phyloP scores from a whole-genome alignment of 2,113 vertebrate species.

The Ciconia stormi region DNA sequence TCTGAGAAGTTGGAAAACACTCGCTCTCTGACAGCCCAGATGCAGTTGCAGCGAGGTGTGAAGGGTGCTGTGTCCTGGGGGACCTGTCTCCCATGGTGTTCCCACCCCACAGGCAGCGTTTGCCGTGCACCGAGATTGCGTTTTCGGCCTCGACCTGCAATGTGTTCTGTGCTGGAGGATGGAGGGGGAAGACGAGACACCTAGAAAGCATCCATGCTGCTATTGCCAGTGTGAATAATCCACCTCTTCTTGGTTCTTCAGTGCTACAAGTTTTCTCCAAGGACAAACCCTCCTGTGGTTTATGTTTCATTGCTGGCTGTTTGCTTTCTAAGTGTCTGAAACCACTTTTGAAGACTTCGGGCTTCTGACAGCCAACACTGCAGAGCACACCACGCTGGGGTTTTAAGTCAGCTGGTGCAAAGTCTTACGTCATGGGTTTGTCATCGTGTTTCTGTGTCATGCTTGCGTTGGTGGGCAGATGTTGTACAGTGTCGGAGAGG shows the following conservation, averaged over 20 bases:
- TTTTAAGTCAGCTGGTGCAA: background rate
- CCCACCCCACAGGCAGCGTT: background rate
- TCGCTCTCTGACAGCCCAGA: background rate
- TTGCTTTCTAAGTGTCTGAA: background rate
- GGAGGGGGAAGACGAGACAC: background rate
- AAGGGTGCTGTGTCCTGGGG: background rate
- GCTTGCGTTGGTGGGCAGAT: background rate
- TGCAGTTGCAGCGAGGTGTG: background rate
- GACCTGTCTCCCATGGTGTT: background rate
- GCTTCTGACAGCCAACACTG: background rate
- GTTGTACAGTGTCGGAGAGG: background rate
- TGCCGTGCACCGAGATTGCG: fast-evolving
- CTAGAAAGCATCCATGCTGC: background rate
- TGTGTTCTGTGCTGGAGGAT: background rate
- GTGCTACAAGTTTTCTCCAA: background rate
- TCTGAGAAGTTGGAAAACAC: background rate
- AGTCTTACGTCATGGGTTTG: background rate
- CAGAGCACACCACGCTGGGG: background rate
- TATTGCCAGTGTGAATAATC: background rate
- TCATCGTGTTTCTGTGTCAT: fast-evolving
- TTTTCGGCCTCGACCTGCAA: background rate
- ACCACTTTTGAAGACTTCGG: background rate
- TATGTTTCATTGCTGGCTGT: background rate
- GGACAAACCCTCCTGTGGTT: background rate
- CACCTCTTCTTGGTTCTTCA: background rate